Base-by-base conservation (phyloP, 2,888 invertebrate genomes). In the Sycophila texana region DNA sequence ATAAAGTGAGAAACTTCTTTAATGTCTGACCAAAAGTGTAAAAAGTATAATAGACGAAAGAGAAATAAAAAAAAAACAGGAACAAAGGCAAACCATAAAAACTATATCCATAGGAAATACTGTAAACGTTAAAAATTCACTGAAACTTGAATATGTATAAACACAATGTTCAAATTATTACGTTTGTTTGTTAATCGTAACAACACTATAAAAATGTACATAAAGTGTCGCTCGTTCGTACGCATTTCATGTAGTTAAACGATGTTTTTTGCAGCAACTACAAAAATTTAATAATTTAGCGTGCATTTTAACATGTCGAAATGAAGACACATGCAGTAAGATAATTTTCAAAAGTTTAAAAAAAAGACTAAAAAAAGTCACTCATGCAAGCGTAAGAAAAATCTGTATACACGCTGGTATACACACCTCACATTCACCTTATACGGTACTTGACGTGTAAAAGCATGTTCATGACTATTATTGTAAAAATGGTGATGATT, bases 381-480 rank as follows among this genome's bases (percentile, higher is more conserved):
- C 70, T 65, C 61, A 74, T 76, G 65, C 53, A 73, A 61, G 47
- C n/a, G 60, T 68, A 67, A 81, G 68, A 72, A 72, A 77, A 74
- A 68, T 70, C 73, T 60, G 76, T 76, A 66, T 77, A 78, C 74
- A 74, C 16, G 13, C 20, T 39, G 39, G 73, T 76, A 76, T 76
- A 65, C 75, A 76, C 13, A 39, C 7, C 39, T 72, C 39, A 60
- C 57, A 74, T 68, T 61, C 77, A 79, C 66, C 20, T 82, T 83
- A 83, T 81, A 83, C 79, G 81, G 76, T 80, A 74, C 14, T 78
- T 61, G 79, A 68, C 79, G 83, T 81, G 81, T 80, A 83, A 77
- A 81, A 83, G 82, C 83, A 84, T 83, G 83, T 83, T 84, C 82
- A 83, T 83, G 80, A 84, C 80, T 84, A 84, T 84, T 83, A 84